Percentiles rank a stretch among this genome's conserved stretches.
phyloP scores from a whole-genome alignment of 2,888 invertebrate species.

The Catocala fraxini region DNA sequence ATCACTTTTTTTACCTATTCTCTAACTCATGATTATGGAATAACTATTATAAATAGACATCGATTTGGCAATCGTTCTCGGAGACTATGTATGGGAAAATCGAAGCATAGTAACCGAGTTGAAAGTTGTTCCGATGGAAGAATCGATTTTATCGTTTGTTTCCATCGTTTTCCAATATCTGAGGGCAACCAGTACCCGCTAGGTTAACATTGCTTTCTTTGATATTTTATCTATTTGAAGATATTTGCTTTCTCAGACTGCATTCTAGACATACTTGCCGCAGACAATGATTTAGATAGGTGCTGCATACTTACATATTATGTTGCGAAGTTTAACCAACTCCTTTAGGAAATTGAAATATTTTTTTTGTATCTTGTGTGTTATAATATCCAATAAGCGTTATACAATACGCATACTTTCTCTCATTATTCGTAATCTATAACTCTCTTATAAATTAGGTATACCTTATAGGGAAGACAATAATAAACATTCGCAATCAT shows the following conservation, averaged over 20 bases:
- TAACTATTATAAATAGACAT: conserved; percentile 13
- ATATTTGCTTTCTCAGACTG: background rate
- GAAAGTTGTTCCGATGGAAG: conserved; percentile 1
- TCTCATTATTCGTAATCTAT: no score
- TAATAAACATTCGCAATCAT: no score
- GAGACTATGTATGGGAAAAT: background rate
- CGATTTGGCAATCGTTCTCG: background rate
- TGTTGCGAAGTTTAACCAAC: no score
- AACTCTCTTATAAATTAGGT: no score
- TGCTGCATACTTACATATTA: no score
- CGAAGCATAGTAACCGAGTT: background rate
- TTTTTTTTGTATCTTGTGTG: no score
- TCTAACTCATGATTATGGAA: conserved; percentile 16
- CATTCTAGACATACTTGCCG: no score
- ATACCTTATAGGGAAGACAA: no score
- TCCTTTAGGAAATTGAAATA: no score
- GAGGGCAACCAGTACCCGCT: background rate
- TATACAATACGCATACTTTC: no score
- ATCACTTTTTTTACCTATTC: conserved; percentile 35
- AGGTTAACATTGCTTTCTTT: conserved; percentile 5
- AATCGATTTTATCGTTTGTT: conserved; percentile 8
- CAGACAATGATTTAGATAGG: no score
- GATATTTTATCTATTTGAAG: background rate
- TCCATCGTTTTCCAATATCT: conserved; percentile 8
- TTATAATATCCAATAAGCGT: no score